A percentile compares a stretch with the other conserved stretches of the same genome.
Conservation (phyloP, 2,797 vertebrate genomes). For the Helicolenus hilgendorfi region DNA sequence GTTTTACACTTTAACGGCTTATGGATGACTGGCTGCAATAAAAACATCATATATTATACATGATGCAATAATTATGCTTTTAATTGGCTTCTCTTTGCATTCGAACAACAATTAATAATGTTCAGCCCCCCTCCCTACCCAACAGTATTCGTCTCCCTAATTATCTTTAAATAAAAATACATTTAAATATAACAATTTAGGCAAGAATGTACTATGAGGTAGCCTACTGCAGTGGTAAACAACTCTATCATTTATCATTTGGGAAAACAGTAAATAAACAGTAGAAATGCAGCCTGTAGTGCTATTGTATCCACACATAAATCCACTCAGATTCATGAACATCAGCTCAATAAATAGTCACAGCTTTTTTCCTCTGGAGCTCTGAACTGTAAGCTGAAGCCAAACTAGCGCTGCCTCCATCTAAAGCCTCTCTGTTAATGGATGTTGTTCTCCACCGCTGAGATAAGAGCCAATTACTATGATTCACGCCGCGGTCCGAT, state of each 20-base stretch:
- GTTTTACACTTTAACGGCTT: slow-evolving; percentile 20
- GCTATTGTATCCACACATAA: not conserved
- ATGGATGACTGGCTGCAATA: not conserved
- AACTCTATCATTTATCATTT: not conserved
- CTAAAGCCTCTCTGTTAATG: slow-evolving; percentile 58
- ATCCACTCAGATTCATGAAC: not conserved
- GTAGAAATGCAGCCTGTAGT: not conserved
- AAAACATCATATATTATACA: not conserved
- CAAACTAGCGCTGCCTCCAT: slow-evolving; percentile 26
- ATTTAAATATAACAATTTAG: not conserved
- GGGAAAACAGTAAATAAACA: not conserved
- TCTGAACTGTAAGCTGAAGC: slow-evolving; percentile 25
- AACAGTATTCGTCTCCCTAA: not conserved
- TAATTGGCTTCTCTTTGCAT: not conserved
- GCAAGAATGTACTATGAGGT: not conserved
- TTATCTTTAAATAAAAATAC: not conserved
- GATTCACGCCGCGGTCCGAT: slow-evolving; percentile 58
- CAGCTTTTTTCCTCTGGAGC: not conserved
- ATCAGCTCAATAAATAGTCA: slow-evolving; percentile 41
- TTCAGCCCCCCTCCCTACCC: not conserved
- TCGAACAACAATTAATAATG: not conserved
- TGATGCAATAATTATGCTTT: not conserved
- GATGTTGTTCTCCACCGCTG: slow-evolving; percentile 55
- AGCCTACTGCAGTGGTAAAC: not conserved
- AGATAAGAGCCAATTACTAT: slow-evolving; percentile 74